Evolutionary conservation across 2,113 vertebrate genomes (phyloP).

Genomic region (Ageneiosus marmoratus): DNA sequence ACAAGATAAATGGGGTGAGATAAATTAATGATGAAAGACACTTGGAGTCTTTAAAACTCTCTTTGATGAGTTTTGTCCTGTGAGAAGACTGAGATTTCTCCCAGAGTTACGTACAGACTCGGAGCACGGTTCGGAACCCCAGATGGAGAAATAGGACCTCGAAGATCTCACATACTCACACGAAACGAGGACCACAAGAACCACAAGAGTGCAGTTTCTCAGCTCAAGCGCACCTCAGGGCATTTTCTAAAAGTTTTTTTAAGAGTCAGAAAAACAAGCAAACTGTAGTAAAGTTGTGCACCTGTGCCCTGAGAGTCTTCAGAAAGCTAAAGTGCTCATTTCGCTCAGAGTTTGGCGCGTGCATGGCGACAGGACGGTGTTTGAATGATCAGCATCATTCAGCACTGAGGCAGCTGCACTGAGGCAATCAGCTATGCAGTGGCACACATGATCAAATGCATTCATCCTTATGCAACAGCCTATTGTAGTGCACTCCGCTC

Average conservation of each 20-base stretch:
- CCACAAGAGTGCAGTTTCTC: not conserved
- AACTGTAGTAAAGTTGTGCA: constrained; percentile 23
- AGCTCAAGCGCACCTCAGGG: not conserved
- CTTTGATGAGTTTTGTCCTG: not conserved
- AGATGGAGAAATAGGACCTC: not conserved
- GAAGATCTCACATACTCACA: not conserved
- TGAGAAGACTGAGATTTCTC: not conserved
- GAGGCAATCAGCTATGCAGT: constrained; percentile 47
- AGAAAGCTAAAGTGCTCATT: constrained; percentile 45
- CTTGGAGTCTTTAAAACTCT: not conserved
- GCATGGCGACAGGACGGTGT: constrained; percentile 68
- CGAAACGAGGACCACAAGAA: not conserved
- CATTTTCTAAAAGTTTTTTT: not conserved
- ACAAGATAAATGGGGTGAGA: not conserved
- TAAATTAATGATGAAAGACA: not conserved
- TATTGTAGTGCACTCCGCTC: constrained; percentile 27
- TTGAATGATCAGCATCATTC: constrained; percentile 64
- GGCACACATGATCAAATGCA: constrained; percentile 52
- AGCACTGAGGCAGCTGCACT: constrained; percentile 40
- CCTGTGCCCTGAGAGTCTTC: constrained; percentile 10
- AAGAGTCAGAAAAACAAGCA: not conserved
- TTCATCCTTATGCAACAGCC: constrained; percentile 51
- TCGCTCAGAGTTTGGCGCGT: constrained; percentile 39
- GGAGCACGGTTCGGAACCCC: not conserved
- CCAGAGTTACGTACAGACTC: not conserved